These are phyloP conservation scores for Ceratina australensis DNA, from an alignment of 1,140 invertebrate species.

Conservation along the genomic window DNA sequence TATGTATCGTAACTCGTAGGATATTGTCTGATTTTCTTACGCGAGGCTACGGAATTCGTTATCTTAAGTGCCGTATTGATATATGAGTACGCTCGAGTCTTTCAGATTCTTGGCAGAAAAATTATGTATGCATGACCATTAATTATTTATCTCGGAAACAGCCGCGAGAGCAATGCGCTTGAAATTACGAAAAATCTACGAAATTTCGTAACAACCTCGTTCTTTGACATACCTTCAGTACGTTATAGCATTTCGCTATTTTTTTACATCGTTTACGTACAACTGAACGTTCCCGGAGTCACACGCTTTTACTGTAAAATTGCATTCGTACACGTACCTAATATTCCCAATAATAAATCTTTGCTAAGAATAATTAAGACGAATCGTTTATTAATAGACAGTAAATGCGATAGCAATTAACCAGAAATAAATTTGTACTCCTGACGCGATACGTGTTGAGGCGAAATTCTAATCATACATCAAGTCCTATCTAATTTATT, in stretches of 20 bases:
- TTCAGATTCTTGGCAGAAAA: not conserved
- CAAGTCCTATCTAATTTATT: not conserved
- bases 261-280: too few relatives aligned
- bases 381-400: not conserved
- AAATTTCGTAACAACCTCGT: too few relatives aligned
- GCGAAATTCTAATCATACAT: not conserved
- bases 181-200: too few relatives aligned
- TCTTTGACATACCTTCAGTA: too few relatives aligned
- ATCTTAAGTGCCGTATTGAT: conserved; percentile 6
- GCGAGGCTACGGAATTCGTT: not conserved
- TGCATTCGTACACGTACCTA: too few relatives aligned
- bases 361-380: not conserved
- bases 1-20: not conserved
- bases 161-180: too few relatives aligned
- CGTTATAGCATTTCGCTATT: too few relatives aligned
- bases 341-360: not conserved
- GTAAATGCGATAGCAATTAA: not conserved
- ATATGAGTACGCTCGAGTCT: not conserved
- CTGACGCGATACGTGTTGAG: not conserved
- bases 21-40: not conserved
- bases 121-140: not conserved
- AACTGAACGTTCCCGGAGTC: too few relatives aligned
- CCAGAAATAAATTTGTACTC: not conserved
- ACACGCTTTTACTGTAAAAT: too few relatives aligned
- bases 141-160: not conserved